These are phyloP conservation scores for Sebastes matsubarae DNA, from an alignment of 2,797 vertebrate genomes.

Conservation along the genomic window DNA sequence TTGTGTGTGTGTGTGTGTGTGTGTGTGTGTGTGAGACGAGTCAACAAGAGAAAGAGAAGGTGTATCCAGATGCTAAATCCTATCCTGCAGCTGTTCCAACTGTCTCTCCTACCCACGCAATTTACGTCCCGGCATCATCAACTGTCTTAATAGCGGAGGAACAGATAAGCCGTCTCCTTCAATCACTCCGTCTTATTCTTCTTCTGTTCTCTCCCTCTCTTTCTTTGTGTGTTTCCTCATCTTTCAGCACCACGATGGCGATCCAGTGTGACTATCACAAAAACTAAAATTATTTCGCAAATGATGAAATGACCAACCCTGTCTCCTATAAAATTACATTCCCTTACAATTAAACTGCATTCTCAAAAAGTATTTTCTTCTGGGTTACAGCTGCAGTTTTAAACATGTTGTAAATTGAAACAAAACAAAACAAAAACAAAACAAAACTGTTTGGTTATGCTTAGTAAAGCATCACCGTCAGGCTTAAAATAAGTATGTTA, in stretches of 20 bases:
- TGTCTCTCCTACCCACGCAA: neutral
- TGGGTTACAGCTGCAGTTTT: neutral
- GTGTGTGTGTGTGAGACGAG: neutral
- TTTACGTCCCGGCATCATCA: neutral
- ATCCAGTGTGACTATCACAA: neutral
- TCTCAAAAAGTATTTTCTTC: fast-evolving
- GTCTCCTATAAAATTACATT: neutral
- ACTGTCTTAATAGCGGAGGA: conserved; percentile 43
- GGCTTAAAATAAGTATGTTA: neutral
- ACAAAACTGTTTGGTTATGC: neutral
- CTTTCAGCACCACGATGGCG: neutral
- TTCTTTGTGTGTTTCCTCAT: neutral
- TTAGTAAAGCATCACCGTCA: neutral
- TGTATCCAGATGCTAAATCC: conserved; percentile 57
- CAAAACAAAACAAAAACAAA: neutral
- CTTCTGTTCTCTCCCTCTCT: neutral
- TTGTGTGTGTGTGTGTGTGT: neutral
- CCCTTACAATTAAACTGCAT: neutral
- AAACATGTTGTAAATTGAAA: neutral
- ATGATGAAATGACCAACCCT: neutral
- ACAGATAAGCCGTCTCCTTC: conserved; percentile 45
- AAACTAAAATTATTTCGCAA: neutral
- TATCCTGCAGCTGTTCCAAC: conserved; percentile 37
- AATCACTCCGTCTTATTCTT: conserved; percentile 4
- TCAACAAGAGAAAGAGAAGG: conserved; percentile 14